Evolutionary conservation across 2,888 invertebrate genomes (phyloP).

Genomic region (Priocnemis perturbator): DNA sequence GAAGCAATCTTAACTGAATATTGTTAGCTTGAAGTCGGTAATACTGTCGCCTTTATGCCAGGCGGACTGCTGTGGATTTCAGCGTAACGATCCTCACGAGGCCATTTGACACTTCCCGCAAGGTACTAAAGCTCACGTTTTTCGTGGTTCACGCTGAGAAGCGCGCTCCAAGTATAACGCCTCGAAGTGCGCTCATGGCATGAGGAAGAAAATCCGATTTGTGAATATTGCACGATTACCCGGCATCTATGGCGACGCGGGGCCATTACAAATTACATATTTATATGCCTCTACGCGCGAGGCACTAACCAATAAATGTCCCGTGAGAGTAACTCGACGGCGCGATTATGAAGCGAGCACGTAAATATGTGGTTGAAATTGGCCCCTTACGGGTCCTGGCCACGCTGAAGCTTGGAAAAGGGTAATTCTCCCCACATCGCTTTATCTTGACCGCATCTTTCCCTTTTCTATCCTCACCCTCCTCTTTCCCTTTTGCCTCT

Average conservation of each 20-base stretch:
- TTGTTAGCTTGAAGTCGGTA: too few species aligned
- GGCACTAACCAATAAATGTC: constrained; percentile 12
- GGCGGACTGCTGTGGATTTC: too few species aligned
- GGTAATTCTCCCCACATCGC: neutral
- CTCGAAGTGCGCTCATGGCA: neutral
- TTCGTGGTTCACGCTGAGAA: too few species aligned
- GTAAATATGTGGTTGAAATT: constrained; percentile 28
- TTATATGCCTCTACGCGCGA: constrained; percentile 3
- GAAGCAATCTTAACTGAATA: too few species aligned
- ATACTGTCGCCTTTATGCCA: too few species aligned
- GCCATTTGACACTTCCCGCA: too few species aligned
- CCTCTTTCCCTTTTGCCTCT: too few species aligned
- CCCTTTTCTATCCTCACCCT: too few species aligned
- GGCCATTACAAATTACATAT: constrained; percentile 15
- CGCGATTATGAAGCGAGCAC: constrained; percentile 20
- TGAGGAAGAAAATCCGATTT: constrained; percentile 11
- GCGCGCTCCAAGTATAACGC: too few species aligned
- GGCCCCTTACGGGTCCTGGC: constrained; percentile 18
- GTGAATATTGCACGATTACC: constrained; percentile 12
- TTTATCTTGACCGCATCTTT: too few species aligned
- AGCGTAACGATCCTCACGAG: too few species aligned
- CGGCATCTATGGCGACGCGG: neutral
- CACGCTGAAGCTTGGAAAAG: neutral
- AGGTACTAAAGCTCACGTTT: too few species aligned
- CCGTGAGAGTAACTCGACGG: constrained; percentile 10